A percentile compares a stretch with the other conserved stretches of the same genome.
Evolutionary conservation across 2,888 invertebrate species (phyloP).

Genomic region (Notodonta dromedarius): DNA sequence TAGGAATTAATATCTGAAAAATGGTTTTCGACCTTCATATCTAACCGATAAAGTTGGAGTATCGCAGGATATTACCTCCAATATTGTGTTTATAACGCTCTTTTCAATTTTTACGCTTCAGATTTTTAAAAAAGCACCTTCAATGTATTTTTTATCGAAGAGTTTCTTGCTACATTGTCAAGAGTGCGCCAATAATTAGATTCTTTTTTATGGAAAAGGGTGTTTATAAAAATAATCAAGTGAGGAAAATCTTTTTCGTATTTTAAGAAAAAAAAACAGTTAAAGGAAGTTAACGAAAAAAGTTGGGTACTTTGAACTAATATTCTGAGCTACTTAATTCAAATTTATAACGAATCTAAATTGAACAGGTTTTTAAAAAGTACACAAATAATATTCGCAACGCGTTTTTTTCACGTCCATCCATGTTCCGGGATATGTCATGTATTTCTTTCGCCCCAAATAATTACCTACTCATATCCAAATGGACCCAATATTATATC

Average conservation of each 20-base stretch:
- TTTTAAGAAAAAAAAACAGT: background rate
- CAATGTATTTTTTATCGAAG: slow-evolving; percentile 16
- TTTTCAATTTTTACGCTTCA: slow-evolving; percentile 40
- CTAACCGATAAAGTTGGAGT: slow-evolving; percentile 66
- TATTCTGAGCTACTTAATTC: too few species aligned
- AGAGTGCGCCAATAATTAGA: slow-evolving; percentile 31
- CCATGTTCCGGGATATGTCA: slow-evolving; percentile 18
- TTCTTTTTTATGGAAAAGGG: slow-evolving; percentile 24
- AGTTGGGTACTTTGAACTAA: slow-evolving; percentile 3
- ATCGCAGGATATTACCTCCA: slow-evolving; percentile 50
- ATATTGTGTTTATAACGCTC: slow-evolving; percentile 49
- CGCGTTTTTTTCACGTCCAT: slow-evolving; percentile 17
- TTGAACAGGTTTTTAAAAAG: too few species aligned
- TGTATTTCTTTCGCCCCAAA: slow-evolving; percentile 32
- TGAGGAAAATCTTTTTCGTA: slow-evolving; percentile 19
- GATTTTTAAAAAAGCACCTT: slow-evolving; percentile 30
- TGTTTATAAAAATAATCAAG: slow-evolving; percentile 25
- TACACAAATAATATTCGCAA: too few species aligned
- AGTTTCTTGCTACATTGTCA: slow-evolving; percentile 15
- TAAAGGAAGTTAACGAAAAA: too few species aligned
- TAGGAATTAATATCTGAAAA: slow-evolving; percentile 82
- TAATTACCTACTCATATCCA: slow-evolving; percentile 31
- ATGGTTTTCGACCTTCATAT: slow-evolving; percentile 71
- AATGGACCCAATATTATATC: slow-evolving; percentile 45
- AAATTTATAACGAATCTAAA: too few species aligned